Evolutionary conservation across 2,113 vertebrate genomes (phyloP).

Genomic region (Gorilla gorilla): DNA sequence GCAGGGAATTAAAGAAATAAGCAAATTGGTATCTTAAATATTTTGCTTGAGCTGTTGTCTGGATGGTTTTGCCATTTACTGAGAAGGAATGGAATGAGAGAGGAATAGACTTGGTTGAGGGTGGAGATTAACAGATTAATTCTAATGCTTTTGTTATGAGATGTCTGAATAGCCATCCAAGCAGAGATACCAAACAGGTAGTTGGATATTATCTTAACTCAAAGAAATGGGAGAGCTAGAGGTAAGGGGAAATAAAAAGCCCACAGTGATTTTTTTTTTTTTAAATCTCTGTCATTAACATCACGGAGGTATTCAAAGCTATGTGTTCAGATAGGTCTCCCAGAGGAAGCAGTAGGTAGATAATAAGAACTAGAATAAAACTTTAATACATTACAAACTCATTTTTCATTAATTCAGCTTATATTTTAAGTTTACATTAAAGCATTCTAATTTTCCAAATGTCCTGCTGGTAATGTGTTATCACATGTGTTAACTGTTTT

Average conservation of each 20-base stretch:
- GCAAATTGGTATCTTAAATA: neutral
- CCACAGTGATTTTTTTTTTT: neutral
- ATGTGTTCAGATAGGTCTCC: too few relatives aligned
- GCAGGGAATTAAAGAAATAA: neutral
- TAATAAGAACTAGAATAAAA: neutral
- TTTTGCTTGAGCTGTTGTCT: neutral
- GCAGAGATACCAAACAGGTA: neutral
- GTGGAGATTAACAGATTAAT: neutral
- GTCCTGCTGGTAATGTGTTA: neutral
- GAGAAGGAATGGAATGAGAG: neutral
- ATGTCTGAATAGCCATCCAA: neutral
- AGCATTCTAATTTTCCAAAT: neutral
- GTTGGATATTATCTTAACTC: neutral
- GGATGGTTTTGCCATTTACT: neutral
- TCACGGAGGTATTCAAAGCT: neutral
- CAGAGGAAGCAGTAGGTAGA: neutral
- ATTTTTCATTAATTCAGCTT: neutral
- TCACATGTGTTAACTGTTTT: neutral
- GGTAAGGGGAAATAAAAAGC: neutral
- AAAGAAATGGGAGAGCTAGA: neutral
- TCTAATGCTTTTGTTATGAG: neutral
- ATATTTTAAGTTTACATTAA: neutral
- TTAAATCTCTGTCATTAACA: neutral
- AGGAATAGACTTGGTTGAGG: neutral
- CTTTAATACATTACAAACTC: neutral